Evolutionary conservation across 2,888 invertebrate genomes (phyloP), one percentile per base, ranked within the genome.

Genomic region (Acrobasis consociella): DNA sequence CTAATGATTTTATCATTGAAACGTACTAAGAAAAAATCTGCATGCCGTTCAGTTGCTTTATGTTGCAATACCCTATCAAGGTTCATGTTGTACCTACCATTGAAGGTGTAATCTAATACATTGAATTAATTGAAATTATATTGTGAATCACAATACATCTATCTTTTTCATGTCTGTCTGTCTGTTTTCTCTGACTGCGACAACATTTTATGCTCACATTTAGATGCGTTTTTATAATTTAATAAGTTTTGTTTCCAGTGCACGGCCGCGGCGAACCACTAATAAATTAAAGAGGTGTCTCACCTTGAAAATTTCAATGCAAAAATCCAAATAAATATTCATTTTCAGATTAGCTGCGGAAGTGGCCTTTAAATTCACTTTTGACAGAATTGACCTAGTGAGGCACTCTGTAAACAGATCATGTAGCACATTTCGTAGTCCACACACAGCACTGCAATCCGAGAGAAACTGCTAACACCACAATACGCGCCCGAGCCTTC

Each of bases 391-490:
- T 56, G 56, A 42, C 56, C 38, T 59, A 50, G 37, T 50, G 59
- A 5, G 31, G 13, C 50, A 59, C 49, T 59, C 7, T 10, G 58
- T 59, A 59, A 59, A 59, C 52, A 60, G 42, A 3, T n/a, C 9
- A 46, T n/a, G 9, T 39, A 31, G 17, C 31, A 49, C 39, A 9
- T 46, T 22, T 60, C 46, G 60, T 31, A 52, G 67, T 69, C 70
- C 67, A 67, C 63, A 62, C 75, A 78, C 72, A 72, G 76, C 82
- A 82, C 79, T 78, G 81, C 81, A 80, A 81, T 81, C 78, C 82
- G 78, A 76, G 78, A 69, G 76, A 81, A 82, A 80, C 78, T 72
- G 70, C 67, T 76, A 78, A 78, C 74, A 76, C 80, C 77, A 69
- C 70, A 65, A 62, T 65, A 66, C 63, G 64, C 59, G 60, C 58